These are phyloP conservation scores for Amphimallon solstitiale DNA, from an alignment of 2,888 invertebrate species.

Conservation along the genomic window DNA sequence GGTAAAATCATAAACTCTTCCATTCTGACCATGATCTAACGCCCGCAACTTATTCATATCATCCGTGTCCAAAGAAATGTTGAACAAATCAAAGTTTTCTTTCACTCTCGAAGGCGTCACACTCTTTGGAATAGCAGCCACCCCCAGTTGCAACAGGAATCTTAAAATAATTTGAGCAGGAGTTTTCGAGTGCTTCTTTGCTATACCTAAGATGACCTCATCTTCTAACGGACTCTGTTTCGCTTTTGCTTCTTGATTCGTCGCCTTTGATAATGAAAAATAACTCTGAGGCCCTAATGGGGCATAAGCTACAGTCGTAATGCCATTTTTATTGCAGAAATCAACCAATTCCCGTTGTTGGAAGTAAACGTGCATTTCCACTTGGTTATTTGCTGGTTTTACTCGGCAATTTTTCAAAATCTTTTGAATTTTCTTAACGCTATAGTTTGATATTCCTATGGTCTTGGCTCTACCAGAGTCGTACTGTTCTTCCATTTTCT, in stretches of 20 bases:
- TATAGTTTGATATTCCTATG: slow-evolving; percentile 89
- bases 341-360: slow-evolving; percentile 75
- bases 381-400: slow-evolving; percentile 72
- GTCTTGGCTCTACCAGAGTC: slow-evolving; percentile 75
- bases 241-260: slow-evolving; percentile 58
- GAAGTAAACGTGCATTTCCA: slow-evolving; percentile 82
- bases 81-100: slow-evolving; percentile 79
- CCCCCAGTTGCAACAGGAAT: slow-evolving; percentile 74
- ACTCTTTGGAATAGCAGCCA: slow-evolving; percentile 84
- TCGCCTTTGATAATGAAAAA: slow-evolving; percentile 54
- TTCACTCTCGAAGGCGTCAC: slow-evolving; percentile 74
- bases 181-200: too few species aligned
- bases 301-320: slow-evolving; percentile 81
- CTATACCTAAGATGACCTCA: too few species aligned
- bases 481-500: slow-evolving; percentile 76
- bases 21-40: slow-evolving; percentile 71
- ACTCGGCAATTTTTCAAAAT: slow-evolving; percentile 70
- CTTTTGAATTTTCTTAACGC: slow-evolving; percentile 74
- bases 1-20: slow-evolving; percentile 72
- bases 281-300: slow-evolving; percentile 75
- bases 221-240: not conserved
- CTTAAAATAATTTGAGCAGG: slow-evolving; percentile 80
- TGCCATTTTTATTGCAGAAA: slow-evolving; percentile 72
- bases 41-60: slow-evolving; percentile 70
- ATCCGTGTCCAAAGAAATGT: slow-evolving; percentile 70